Percentiles rank a stretch among this genome's conserved stretches.
phyloP scores from a whole-genome alignment of 2,888 invertebrate genomes.

The Cephus pygmeus region DNA sequence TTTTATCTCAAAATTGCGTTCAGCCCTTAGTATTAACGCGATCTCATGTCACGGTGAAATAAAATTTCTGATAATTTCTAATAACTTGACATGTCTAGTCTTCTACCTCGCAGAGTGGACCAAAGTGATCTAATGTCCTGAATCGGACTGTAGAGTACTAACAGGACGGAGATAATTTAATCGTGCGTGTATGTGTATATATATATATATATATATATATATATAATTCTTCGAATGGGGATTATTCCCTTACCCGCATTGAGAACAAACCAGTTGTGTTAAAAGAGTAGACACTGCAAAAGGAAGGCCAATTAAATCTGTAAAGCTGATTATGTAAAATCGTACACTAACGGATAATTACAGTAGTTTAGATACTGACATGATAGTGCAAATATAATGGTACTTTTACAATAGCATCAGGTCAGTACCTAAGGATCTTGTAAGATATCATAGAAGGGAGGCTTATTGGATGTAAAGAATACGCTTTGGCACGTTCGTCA shows the following conservation, averaged over 20 bases:
- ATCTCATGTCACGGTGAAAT: no score
- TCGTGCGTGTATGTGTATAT: constrained; percentile 8
- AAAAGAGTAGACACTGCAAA: constrained; percentile 32
- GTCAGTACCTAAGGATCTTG: constrained; percentile 35
- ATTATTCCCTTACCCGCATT: constrained; percentile 25
- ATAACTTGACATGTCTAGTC: no score
- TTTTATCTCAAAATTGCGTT: no score
- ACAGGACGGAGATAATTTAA: no score
- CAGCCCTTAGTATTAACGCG: no score
- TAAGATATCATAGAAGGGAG: constrained; percentile 24
- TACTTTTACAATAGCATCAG: constrained; percentile 28
- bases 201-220: constrained; percentile 14
- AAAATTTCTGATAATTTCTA: no score
- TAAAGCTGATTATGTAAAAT: constrained; percentile 47
- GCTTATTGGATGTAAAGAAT: constrained; percentile 25
- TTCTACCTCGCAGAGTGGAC: no score
- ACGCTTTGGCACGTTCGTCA: constrained; percentile 30
- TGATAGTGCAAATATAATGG: constrained; percentile 24
- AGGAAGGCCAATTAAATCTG: constrained; percentile 24
- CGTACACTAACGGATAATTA: constrained; percentile 43
- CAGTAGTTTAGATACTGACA: constrained; percentile 36
- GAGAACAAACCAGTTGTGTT: constrained; percentile 40
- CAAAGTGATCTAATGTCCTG: no score
- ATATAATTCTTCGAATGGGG: constrained; percentile 19
- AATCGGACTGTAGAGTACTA: no score